These are phyloP conservation scores for Macquaria australasica DNA, from an alignment of 2,113 vertebrate species.

Conservation along the genomic window DNA sequence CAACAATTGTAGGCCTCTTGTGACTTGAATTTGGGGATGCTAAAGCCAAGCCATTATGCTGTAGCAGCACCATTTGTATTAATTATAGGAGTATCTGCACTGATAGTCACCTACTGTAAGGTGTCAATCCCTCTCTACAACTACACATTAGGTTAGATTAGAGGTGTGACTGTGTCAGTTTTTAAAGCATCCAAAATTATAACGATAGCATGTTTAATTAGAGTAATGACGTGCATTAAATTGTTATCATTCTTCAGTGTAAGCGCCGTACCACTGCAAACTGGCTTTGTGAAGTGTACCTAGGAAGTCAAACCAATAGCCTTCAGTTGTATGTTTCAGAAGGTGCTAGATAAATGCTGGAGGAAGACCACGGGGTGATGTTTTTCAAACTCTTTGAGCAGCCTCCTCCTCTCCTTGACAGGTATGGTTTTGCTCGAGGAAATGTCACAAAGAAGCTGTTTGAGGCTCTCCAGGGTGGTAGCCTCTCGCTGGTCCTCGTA, in stretches of 20 bases:
- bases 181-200: background rate
- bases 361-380: slow-evolving; percentile 86
- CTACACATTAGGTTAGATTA: background rate
- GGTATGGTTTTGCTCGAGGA: slow-evolving; percentile 73
- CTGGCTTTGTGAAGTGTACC: background rate
- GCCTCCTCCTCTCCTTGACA: slow-evolving; percentile 84
- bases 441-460: slow-evolving; percentile 81
- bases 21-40: background rate
- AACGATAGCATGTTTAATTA: background rate
- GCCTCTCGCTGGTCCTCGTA: slow-evolving; percentile 85
- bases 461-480: slow-evolving; percentile 80
- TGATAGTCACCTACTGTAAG: background rate
- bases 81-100: background rate
- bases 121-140: background rate
- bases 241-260: slow-evolving; percentile 2
- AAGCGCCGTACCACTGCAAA: background rate
- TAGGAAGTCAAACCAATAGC: slow-evolving; percentile 1
- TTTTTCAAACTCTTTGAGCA: slow-evolving; percentile 88
- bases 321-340: slow-evolving; percentile 53
- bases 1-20: background rate
- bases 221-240: background rate
- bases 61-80: background rate
- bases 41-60: background rate
- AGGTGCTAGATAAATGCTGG: slow-evolving; percentile 78
- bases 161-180: background rate